A percentile compares a stretch with the other conserved stretches of the same genome.
Evolutionary conservation across 2,113 vertebrate species (phyloP).

Genomic region (Chaenogobius annularis): DNA sequence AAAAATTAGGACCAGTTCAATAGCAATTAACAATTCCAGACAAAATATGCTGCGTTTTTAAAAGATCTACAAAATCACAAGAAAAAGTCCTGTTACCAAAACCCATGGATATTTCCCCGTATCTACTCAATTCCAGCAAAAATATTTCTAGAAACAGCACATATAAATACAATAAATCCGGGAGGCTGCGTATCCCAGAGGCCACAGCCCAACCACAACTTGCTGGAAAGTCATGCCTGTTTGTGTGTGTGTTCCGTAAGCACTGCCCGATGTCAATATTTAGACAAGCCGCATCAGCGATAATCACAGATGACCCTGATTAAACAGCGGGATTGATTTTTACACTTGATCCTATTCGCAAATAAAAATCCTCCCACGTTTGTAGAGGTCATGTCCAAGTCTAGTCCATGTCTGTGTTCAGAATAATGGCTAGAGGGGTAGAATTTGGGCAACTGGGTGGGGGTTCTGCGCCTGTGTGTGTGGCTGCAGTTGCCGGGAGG

Average conservation of each 20-base stretch:
- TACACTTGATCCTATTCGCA: conserved; percentile 30
- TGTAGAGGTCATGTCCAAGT: conserved; percentile 24
- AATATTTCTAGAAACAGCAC: not conserved
- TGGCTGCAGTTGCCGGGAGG: conserved; percentile 38
- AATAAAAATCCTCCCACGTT: conserved; percentile 19
- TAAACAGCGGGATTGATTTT: conserved; percentile 44
- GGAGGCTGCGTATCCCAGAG: not conserved
- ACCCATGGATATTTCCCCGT: too few relatives aligned
- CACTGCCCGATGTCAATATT: conserved; percentile 54
- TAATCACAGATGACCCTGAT: conserved; percentile 50
- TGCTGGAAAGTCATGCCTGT: not conserved
- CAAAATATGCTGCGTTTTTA: too few relatives aligned
- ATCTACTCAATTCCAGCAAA: too few relatives aligned
- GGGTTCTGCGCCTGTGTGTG: conserved; percentile 8
- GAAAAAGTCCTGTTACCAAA: too few relatives aligned
- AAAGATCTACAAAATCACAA: too few relatives aligned
- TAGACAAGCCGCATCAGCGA: conserved; percentile 35
- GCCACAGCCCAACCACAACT: not conserved
- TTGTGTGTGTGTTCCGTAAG: conserved; percentile 12
- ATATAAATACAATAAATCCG: not conserved
- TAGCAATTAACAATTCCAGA: too few relatives aligned
- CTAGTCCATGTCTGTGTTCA: conserved; percentile 15
- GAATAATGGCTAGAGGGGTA: conserved; percentile 19
- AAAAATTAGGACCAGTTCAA: not conserved
- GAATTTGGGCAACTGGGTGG: conserved; percentile 34